Base-by-base conservation (phyloP, 1,140 invertebrate species). In the Conopomorpha cramerella region DNA sequence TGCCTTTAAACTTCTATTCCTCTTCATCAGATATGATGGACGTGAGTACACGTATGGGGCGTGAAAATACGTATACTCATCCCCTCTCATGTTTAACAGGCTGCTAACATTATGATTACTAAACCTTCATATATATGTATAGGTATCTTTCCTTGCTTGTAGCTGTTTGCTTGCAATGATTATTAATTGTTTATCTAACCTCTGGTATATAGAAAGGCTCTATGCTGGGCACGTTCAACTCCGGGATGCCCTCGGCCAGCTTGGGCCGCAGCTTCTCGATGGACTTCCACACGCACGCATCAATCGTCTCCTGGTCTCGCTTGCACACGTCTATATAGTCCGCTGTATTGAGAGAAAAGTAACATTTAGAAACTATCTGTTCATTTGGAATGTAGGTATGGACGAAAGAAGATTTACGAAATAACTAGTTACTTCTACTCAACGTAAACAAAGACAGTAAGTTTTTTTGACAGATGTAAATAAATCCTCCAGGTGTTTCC, bases 261-360 rank as follows among this genome's bases (percentile, higher is more conserved):
- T 79, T 65, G 0, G 79, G 74, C 25, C 73, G 63, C 1, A 89
- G 34, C 4, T 34, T 36, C 8, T 78, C 54, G 1, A 88, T 78
- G 3, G 83, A 82, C 3, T 83, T 63, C 13, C 52, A 46, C 0
- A 84, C 71, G 43, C 87, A 90, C 1, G 71, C 47, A 36, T 82
- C 66, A 0, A 88, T 49, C 1, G 86, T 70, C 0, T 79, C 79
- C 51, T 86, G 81, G 29, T 78, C 80, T 0, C 82, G 76, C 36
- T 84, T 82, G 46, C 87, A 90, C 6, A 85, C 44, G 26, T 84
- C 68, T 0, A 90, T 80, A 52, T 85, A 88, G 1, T 78, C 66
- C 7, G 87, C 87, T 89, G 67, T 0, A 78, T 77, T 40, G 29
- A 38, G 46, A 57, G 29, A 31, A 16, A 26, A 15, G 32, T 34